Evolutionary conservation across 2,888 invertebrate species (phyloP).

Genomic region (Leptopilina drosophilae): DNA sequence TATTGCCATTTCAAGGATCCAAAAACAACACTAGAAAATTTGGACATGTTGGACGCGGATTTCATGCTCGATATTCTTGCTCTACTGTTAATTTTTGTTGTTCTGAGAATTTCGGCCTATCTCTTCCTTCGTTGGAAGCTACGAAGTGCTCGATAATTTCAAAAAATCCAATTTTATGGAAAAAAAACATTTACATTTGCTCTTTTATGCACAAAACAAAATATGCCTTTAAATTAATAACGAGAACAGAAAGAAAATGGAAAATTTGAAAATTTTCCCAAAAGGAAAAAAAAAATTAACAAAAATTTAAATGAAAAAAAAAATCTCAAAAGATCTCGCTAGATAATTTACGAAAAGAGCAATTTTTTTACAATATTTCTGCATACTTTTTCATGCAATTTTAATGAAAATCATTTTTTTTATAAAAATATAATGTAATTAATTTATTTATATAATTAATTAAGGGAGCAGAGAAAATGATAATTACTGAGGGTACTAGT

Average conservation of each 20-base stretch:
- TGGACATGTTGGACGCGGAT: slow-evolving; percentile 90
- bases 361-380: slow-evolving; percentile 9
- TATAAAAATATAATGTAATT: slow-evolving; percentile 49
- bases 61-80: slow-evolving; percentile 89
- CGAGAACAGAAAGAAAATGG: too few species aligned
- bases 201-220: too few species aligned
- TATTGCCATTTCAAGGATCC: slow-evolving; percentile 94
- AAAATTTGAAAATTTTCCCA: too few species aligned
- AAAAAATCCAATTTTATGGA: too few species aligned
- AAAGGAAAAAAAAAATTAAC: too few species aligned
- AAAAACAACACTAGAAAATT: slow-evolving; percentile 88
- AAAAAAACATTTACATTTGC: background rate
- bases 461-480: slow-evolving; percentile 54
- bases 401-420: slow-evolving; percentile 43
- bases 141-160: slow-evolving; percentile 84
- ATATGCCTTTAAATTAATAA: too few species aligned
- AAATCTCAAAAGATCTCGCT: slow-evolving; percentile 12
- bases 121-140: slow-evolving; percentile 93
- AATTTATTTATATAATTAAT: slow-evolving; percentile 65
- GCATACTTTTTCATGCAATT: slow-evolving; percentile 35
- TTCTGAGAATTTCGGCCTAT: slow-evolving; percentile 89
- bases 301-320: too few species aligned
- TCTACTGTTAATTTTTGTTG: slow-evolving; percentile 87
- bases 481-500: slow-evolving; percentile 61
- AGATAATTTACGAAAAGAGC: slow-evolving; percentile 33